Conservation (phyloP, 2,888 invertebrate genomes). For the Zygaena filipendulae region DNA sequence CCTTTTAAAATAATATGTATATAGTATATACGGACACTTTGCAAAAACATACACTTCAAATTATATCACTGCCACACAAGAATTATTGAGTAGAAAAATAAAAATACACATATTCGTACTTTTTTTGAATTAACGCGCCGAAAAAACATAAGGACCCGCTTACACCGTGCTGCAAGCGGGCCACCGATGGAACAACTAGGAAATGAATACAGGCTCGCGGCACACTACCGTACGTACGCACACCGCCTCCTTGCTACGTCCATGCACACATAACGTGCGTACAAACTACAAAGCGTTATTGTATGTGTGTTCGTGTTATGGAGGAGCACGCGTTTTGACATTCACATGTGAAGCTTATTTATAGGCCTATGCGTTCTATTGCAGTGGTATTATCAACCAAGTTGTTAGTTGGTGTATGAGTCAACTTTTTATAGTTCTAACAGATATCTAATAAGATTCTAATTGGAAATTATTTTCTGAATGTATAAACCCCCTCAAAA, state of each 20-base stretch:
- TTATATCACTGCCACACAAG: too few species aligned
- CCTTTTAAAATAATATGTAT: too few species aligned
- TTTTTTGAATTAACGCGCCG: neutral
- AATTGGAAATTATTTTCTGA: too few species aligned
- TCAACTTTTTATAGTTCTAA: too few species aligned
- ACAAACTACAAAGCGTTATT: too few species aligned
- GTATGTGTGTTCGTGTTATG: constrained; percentile 16
- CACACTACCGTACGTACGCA: constrained; percentile 34
- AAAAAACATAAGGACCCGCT: constrained; percentile 49
- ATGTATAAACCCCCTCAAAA: too few species aligned
- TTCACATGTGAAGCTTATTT: constrained; percentile 44
- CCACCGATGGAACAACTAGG: constrained; percentile 62
- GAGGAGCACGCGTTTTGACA: constrained; percentile 49
- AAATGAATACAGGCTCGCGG: constrained; percentile 45
- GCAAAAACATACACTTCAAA: too few species aligned
- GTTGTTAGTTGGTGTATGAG: neutral
- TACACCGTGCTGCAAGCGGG: constrained; percentile 62
- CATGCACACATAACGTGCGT: constrained; percentile 29
- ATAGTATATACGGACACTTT: too few species aligned
- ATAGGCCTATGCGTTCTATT: constrained; percentile 29
- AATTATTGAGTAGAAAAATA: too few species aligned
- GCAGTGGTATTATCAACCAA: neutral
- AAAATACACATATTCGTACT: too few species aligned
- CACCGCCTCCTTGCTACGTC: constrained; percentile 18
- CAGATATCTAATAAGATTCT: too few species aligned